Conservation (phyloP, 2,113 vertebrate genomes). For the Pseudonaja textilis region DNA sequence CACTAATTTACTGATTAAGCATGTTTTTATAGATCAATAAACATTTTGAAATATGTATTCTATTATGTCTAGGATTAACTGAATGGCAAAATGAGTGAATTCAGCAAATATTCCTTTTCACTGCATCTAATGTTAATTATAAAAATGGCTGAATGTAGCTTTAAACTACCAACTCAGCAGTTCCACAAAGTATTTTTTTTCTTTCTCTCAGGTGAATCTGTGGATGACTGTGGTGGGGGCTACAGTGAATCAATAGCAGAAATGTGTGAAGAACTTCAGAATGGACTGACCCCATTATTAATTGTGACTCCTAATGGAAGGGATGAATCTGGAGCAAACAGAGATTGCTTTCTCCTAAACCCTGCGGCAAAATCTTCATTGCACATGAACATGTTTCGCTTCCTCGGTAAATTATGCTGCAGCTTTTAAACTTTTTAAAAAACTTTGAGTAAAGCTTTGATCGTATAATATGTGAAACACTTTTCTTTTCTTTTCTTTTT, state of each 20-base stretch:
- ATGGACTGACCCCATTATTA: constrained; percentile 92
- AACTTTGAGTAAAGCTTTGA: not conserved
- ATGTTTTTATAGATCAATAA: not conserved
- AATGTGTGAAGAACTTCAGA: constrained; percentile 98
- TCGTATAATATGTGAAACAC: not conserved
- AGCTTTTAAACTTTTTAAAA: not conserved
- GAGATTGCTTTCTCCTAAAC: constrained; percentile 95
- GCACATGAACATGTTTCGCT: constrained; percentile 98
- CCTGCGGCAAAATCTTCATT: constrained; percentile 88
- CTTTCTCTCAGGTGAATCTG: constrained; percentile 85
- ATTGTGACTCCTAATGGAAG: constrained; percentile 97
- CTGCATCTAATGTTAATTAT: not conserved
- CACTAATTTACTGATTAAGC: not conserved
- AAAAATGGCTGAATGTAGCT: not conserved
- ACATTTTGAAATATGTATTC: not conserved
- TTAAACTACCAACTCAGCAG: not conserved
- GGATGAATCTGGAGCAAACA: constrained; percentile 95
- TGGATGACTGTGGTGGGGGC: constrained; percentile 96
- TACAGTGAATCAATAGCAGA: constrained; percentile 99
- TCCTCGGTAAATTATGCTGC: constrained; percentile 82
- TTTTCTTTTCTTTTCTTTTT: not conserved
- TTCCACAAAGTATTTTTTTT: constrained; percentile 5
- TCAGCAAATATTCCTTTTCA: not conserved
- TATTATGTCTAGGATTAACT: not conserved
- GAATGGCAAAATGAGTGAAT: fast-evolving